Evolutionary conservation across 1,140 invertebrate species (phyloP).

Genomic region (Zaprionus vittiger): DNA sequence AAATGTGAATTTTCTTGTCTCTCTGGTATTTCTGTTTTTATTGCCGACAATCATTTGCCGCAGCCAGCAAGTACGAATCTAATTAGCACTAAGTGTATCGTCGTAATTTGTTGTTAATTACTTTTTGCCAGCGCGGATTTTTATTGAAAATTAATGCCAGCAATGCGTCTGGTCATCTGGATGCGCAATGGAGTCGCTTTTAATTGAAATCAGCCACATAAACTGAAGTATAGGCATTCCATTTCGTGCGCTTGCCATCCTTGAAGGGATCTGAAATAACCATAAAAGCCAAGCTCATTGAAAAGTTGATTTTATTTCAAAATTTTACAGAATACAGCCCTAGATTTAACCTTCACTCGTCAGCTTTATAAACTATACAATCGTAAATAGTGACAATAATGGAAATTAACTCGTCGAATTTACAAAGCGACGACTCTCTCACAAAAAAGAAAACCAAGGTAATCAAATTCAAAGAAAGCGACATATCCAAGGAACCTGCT

Average conservation of each 20-base stretch:
- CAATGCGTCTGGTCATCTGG: constrained; percentile 42
- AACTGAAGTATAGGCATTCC: constrained; percentile 59
- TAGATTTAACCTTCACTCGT: neutral
- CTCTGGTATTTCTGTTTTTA: constrained; percentile 37
- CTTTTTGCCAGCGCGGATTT: constrained; percentile 60
- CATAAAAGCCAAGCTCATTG: neutral
- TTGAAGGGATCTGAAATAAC: neutral
- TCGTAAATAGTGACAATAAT: neutral
- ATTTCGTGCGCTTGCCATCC: constrained; percentile 24
- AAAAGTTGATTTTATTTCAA: neutral
- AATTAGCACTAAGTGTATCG: constrained; percentile 77
- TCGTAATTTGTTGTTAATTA: constrained; percentile 78
- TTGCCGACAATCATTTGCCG: constrained; percentile 27
- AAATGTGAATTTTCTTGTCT: constrained; percentile 35
- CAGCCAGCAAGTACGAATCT: constrained; percentile 50
- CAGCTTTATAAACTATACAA: neutral
- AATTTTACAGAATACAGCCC: neutral
- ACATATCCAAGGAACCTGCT: neutral
- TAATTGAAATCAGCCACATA: constrained; percentile 61
- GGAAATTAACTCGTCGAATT: neutral
- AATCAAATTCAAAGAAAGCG: neutral
- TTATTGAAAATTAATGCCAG: constrained; percentile 76
- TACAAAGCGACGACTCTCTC: neutral
- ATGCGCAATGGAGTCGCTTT: constrained; percentile 26
- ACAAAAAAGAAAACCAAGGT: neutral